Percentiles rank a stretch among this genome's conserved stretches.
phyloP scores from a whole-genome alignment of 2,888 invertebrate genomes.

The Plusia festucae region DNA sequence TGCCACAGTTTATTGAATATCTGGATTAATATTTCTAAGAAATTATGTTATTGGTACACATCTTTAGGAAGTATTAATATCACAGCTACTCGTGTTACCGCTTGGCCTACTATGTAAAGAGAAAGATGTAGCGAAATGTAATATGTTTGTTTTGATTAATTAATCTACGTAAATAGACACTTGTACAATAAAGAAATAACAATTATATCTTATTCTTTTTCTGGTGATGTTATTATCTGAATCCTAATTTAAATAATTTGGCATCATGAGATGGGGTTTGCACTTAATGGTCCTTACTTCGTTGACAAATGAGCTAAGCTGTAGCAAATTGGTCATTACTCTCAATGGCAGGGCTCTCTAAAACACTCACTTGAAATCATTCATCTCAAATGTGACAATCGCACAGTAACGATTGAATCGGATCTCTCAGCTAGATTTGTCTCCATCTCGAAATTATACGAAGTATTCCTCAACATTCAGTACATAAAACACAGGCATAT shows the following conservation, averaged over 20 bases:
- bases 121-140: constrained; percentile 22
- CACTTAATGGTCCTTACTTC: no score
- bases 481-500: constrained; percentile 44
- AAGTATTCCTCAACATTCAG: not conserved
- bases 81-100: constrained; percentile 34
- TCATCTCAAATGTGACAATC: not conserved
- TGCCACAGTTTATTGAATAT: not conserved
- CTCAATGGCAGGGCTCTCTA: no score
- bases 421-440: not conserved
- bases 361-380: not conserved
- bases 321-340: no score
- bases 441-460: constrained; percentile 8
- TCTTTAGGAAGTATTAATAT: constrained; percentile 34
- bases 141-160: constrained; percentile 15
- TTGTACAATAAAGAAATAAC: not conserved
- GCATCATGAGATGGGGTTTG: no score
- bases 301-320: no score
- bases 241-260: no score
- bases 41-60: constrained; percentile 10
- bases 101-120: constrained; percentile 26
- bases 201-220: not conserved
- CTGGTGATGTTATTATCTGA: no score
- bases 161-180: not conserved
- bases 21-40: constrained; percentile 2
- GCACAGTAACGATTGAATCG: not conserved